Conservation (phyloP, 2,888 invertebrate species). For the Auanema sp. region DNA sequence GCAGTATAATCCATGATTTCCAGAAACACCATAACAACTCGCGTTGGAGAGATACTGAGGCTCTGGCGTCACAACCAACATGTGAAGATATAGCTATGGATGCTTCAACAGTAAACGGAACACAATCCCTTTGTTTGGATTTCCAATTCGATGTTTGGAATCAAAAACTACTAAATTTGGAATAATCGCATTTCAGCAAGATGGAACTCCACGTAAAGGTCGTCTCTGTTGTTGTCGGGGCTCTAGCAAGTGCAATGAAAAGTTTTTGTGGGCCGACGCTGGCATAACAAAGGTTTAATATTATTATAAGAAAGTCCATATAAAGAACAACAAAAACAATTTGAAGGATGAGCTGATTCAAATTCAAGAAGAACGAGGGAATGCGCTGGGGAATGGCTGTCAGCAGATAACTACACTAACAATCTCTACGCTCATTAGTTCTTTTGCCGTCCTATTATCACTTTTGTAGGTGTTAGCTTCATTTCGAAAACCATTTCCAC, state of each 20-base stretch:
- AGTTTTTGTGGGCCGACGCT: slow-evolving; percentile 39
- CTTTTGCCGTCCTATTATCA: too few species aligned
- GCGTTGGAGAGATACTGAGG: slow-evolving; percentile 40
- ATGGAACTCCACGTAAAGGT: slow-evolving; percentile 16
- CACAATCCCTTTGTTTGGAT: slow-evolving; percentile 29
- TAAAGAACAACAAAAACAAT: too few species aligned
- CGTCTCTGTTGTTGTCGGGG: slow-evolving; percentile 49
- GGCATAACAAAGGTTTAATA: slow-evolving; percentile 26
- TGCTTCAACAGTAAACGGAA: slow-evolving; percentile 28
- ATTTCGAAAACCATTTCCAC: not conserved
- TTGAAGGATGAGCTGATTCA: too few species aligned
- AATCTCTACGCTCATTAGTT: too few species aligned
- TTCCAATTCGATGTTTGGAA: slow-evolving; percentile 19
- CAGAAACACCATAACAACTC: slow-evolving; percentile 48
- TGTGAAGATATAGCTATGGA: slow-evolving; percentile 44
- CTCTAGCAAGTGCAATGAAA: slow-evolving; percentile 37
- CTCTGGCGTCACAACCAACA: slow-evolving; percentile 34
- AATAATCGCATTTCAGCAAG: slow-evolving; percentile 9
- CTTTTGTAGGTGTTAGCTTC: too few species aligned
- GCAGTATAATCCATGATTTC: not conserved
- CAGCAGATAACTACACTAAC: too few species aligned
- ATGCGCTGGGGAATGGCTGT: too few species aligned
- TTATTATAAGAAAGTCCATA: not conserved
- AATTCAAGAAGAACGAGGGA: too few species aligned
- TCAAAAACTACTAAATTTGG: not conserved